These are phyloP conservation scores for Hemiprocne comata DNA, from an alignment of 2,113 vertebrate genomes.

Conservation along the genomic window DNA sequence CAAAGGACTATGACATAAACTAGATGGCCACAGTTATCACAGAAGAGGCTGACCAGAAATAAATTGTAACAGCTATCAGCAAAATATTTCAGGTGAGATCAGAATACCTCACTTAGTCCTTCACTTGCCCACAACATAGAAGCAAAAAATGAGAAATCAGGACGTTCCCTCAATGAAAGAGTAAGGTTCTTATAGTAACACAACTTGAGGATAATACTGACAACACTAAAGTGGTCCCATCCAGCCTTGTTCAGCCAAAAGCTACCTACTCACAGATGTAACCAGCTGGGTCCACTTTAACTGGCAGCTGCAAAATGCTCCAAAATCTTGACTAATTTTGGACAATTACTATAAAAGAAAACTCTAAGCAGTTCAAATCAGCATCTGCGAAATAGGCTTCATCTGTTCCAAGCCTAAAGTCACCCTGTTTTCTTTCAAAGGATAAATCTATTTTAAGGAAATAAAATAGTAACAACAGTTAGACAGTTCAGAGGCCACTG, in stretches of 20 bases:
- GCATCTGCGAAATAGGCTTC: background rate
- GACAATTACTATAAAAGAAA: background rate
- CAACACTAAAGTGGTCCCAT: background rate
- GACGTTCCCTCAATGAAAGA: background rate
- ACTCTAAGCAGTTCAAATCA: background rate
- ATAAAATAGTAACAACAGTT: background rate
- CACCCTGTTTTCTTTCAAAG: background rate
- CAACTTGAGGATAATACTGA: background rate
- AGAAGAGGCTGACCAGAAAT: background rate
- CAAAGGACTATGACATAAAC: background rate
- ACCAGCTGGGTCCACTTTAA: background rate
- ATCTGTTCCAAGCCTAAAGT: background rate
- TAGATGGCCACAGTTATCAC: background rate
- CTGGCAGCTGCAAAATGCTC: background rate
- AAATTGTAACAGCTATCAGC: background rate
- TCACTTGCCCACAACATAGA: background rate
- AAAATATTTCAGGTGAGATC: background rate
- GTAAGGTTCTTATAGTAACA: background rate
- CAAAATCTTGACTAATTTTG: background rate
- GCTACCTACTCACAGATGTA: background rate
- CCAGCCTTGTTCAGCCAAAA: background rate
- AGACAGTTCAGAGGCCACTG: background rate
- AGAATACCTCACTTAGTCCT: background rate
- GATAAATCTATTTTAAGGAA: background rate
- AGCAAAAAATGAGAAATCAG: background rate